phyloP scores from a whole-genome alignment of 2,888 invertebrate genomes.

The Stenurella melanura region DNA sequence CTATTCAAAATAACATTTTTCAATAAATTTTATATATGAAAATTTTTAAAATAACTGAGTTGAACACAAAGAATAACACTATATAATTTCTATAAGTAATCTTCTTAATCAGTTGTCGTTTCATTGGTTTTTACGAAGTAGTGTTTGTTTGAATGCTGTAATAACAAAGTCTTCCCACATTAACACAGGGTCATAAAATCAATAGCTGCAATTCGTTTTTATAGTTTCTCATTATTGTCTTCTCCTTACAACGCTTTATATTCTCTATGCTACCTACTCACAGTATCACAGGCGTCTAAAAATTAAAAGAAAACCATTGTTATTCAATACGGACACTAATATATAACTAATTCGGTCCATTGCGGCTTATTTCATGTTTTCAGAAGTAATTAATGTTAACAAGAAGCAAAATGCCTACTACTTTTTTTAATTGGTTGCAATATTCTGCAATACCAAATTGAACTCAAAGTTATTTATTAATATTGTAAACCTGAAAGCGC shows the following conservation, averaged over 20 bases:
- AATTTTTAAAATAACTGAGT: too few relatives aligned
- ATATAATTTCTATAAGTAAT: too few relatives aligned
- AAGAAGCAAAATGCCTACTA: neutral
- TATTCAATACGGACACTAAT: neutral
- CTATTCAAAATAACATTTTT: too few relatives aligned
- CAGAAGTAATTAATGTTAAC: neutral
- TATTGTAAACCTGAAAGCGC: too few relatives aligned
- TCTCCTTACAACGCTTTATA: constrained; percentile 1
- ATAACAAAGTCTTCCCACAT: constrained; percentile 3
- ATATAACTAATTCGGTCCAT: neutral
- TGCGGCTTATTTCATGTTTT: neutral
- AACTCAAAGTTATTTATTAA: too few relatives aligned
- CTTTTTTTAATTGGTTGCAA: too few relatives aligned
- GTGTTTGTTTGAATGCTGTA: neutral
- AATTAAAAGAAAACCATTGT: neutral
- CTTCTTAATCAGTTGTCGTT: too few relatives aligned
- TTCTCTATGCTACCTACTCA: neutral
- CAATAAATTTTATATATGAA: too few relatives aligned
- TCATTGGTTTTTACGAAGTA: neutral
- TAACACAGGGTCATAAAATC: constrained; percentile 2
- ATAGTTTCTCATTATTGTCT: constrained; percentile 4
- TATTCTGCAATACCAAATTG: too few relatives aligned
- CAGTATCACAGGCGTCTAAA: neutral
- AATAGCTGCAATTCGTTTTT: neutral
- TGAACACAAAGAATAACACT: too few relatives aligned